These are phyloP conservation scores for Sylvia atricapilla DNA, from an alignment of 2,113 vertebrate species.

Conservation along the genomic window DNA sequence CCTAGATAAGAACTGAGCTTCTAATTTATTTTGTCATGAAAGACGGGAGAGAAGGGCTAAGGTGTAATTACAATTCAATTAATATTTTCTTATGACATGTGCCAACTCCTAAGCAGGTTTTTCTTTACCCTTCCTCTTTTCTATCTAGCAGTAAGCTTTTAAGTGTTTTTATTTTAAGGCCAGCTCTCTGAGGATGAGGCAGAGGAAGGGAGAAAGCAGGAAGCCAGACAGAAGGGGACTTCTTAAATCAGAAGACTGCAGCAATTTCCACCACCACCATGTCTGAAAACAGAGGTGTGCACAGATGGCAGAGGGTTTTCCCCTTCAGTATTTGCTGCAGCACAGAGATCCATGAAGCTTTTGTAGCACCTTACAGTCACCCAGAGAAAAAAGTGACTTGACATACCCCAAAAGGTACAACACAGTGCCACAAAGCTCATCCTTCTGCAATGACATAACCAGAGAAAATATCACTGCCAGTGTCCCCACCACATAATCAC, in stretches of 20 bases:
- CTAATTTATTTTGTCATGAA: neutral
- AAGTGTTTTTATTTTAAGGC: neutral
- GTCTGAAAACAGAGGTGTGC: neutral
- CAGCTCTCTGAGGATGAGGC: neutral
- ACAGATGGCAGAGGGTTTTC: neutral
- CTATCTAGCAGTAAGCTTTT: neutral
- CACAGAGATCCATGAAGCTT: neutral
- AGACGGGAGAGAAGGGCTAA: neutral
- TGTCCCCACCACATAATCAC: neutral
- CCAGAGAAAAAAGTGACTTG: neutral
- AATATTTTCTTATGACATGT: neutral
- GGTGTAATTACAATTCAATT: neutral
- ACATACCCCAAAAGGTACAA: neutral
- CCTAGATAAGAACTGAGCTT: constrained; percentile 25
- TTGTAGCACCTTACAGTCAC: neutral
- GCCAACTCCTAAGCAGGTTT: neutral
- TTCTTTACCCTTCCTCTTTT: neutral
- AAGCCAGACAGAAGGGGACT: neutral
- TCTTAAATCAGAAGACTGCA: neutral
- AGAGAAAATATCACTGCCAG: neutral
- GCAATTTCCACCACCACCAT: neutral
- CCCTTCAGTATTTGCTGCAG: neutral
- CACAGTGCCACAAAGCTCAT: neutral
- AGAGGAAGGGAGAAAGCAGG: neutral
- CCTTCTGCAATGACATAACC: neutral